A percentile compares a stretch with the other conserved stretches of the same genome.
Evolutionary conservation across 2,797 vertebrate genomes (phyloP).

Genomic region (Hozukius guyotensis): DNA sequence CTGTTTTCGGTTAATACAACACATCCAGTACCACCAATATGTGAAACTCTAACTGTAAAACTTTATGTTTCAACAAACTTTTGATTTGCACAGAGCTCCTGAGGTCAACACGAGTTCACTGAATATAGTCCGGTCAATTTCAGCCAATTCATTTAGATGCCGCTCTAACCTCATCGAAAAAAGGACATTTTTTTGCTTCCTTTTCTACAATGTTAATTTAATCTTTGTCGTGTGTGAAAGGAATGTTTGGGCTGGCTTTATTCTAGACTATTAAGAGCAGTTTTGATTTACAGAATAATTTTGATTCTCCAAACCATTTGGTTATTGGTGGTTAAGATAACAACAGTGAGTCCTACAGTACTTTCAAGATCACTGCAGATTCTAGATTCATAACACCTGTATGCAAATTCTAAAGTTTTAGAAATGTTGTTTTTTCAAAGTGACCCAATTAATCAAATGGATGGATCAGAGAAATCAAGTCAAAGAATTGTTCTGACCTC

Average conservation of each 20-base stretch:
- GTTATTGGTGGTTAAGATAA: neutral
- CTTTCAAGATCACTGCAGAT: neutral
- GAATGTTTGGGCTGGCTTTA: neutral
- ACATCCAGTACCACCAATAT: neutral
- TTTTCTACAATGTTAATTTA: neutral
- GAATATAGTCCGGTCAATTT: neutral
- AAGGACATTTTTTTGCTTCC: neutral
- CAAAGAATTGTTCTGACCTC: neutral
- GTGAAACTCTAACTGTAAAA: neutral
- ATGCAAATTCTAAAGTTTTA: neutral
- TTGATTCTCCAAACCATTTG: neutral
- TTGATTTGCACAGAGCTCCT: neutral
- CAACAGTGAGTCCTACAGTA: neutral
- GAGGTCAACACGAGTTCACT: constrained; percentile 4
- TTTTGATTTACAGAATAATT: neutral
- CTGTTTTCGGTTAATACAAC: neutral
- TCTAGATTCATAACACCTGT: neutral
- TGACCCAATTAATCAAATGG: neutral
- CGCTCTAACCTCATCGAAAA: neutral
- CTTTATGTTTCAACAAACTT: neutral
- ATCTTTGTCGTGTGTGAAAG: neutral
- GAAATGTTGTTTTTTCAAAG: neutral
- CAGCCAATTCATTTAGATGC: constrained; percentile 5
- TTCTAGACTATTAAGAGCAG: neutral
- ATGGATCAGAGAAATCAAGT: neutral